Evolutionary conservation across 37 sponge, comb jelly and placozoan genomes (phyloP), one percentile per base, ranked within the genome.

Genomic region (Hexactinellida sp.): DNA sequence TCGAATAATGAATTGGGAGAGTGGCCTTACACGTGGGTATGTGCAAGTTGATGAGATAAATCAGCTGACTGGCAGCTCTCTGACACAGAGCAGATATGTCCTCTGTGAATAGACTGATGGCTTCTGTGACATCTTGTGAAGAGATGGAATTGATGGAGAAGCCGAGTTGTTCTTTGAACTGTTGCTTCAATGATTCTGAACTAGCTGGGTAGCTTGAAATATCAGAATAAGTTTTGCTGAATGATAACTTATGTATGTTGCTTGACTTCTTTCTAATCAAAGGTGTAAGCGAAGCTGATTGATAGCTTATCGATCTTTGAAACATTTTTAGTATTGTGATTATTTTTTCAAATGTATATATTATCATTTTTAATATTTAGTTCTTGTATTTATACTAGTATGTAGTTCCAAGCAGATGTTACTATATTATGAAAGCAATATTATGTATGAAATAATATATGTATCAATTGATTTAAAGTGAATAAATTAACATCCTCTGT

Each of bases 111-210:
- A 63, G 76, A 63, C 13, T 63, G 34, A 63, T n/a, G 5, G 76
- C 76, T 63, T 63, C 34, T 23, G 30, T 28, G 25, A 63, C 30
- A n/a, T 63, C 76, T 63, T 63, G 25, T 28, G 76, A 63, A 63
- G 21, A 25, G 76, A 63, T 63, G 76, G 76, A 63, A 63, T 7
- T 63, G 76, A 63, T 63, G 5, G 76, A 25, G 34, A 63, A 63
- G 3, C 76, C 76, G 3, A 63, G 76, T n/a, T 63, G 76, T 63
- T 63, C 76, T n/a, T 63, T 63, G 76, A 63, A 63, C 13, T 63
- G 76, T 63, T 63, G 76, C 13, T n/a, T 63, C 34, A 63, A n/a
- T 28, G 76, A 5, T n/a, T 32, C 76, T 25, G 76, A 63, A 63
- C 28, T 63, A 32, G 76, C 76, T 63, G 76, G 76, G 30, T 63